Evolutionary conservation across 2,113 vertebrate genomes (phyloP), one percentile per base, ranked within the genome.

Genomic region (Erpornis zantholeuca): DNA sequence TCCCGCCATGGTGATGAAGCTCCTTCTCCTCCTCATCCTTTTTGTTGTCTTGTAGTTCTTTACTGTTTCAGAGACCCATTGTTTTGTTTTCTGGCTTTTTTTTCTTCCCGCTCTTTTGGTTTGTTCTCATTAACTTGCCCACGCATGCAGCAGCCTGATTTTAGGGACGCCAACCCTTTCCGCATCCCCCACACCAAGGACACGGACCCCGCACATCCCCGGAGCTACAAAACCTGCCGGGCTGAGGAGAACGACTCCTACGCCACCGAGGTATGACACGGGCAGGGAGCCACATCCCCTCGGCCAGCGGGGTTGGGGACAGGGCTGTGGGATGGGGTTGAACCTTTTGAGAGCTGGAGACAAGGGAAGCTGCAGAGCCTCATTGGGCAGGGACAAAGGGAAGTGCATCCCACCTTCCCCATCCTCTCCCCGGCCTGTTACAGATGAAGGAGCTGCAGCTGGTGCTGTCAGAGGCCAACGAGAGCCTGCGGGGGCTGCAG

Each of bases 111-210:
- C 94, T 97, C 94, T 94, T 95, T 98, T 98, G 97, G 96, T 96
- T 98, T 97, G 98, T 97, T 98, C 97, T 98, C 98, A 99, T 99
- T 98, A 98, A 98, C 98, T 98, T 98, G 98, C 98, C 98, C 99
- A 98, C 98, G 98, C 98, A 98, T 98, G 98, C 98, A 99, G 98
- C 99, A 99, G 93, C 97, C 98, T 98, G 98, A 99, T 98, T 99
- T 98, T 98, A 99, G 99, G 98, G 98, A 99, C 65, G 42, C 94
- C 87, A 97, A 97, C 92, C 96, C 96, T 79, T 95, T 97, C 92
- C 92, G 88, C 72, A 94, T 96, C 72, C 90, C 95, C 87, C 87
- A 94, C 70, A 0, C 95, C 96, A 96, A 96, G 9, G 98, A 98
- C 80, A 81, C 90, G 36, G 98, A 98, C 85, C 97, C 98, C 31